phyloP scores from a whole-genome alignment of 2,888 invertebrate genomes.

The Cryptocheilus praepositus region DNA sequence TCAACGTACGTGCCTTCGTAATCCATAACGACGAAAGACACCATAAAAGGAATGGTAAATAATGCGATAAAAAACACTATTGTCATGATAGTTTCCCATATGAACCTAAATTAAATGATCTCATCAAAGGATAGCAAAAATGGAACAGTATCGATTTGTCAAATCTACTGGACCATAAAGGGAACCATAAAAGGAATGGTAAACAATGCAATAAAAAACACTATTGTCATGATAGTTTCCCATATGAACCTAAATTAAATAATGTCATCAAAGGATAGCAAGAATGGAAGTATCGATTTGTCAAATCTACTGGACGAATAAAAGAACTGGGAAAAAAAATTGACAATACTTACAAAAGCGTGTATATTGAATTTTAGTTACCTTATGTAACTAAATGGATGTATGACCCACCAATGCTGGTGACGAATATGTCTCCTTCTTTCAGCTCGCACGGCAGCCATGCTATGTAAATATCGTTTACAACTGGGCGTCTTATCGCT shows the following conservation, averaged over 20 bases:
- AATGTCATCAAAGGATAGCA: too few species aligned
- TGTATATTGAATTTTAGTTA: slow-evolving; percentile 12
- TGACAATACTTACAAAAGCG: neutral
- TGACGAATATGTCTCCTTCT: slow-evolving; percentile 52
- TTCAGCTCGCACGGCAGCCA: slow-evolving; percentile 58
- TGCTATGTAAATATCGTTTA: slow-evolving; percentile 54
- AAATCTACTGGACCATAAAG: slow-evolving; percentile 59
- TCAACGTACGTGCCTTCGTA: slow-evolving; percentile 56
- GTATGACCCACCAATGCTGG: slow-evolving; percentile 65
- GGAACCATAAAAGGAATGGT: slow-evolving; percentile 65
- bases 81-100: slow-evolving; percentile 66
- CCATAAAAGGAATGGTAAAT: slow-evolving; percentile 64
- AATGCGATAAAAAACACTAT: slow-evolving; percentile 60
- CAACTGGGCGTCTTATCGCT: slow-evolving; percentile 58
- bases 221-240: slow-evolving; percentile 64
- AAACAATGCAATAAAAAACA: slow-evolving; percentile 59
- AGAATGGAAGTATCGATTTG: too few species aligned
- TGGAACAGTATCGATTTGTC: too few species aligned
- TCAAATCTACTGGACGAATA: too few species aligned
- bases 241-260: slow-evolving; percentile 59
- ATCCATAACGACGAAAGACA: slow-evolving; percentile 63
- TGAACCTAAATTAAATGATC: slow-evolving; percentile 50
- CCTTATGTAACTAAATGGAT: slow-evolving; percentile 66
- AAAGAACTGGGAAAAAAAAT: too few species aligned
- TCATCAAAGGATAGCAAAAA: too few species aligned